These are phyloP conservation scores for Dascillus cervinus DNA, from an alignment of 2,888 invertebrate genomes.

Conservation along the genomic window DNA sequence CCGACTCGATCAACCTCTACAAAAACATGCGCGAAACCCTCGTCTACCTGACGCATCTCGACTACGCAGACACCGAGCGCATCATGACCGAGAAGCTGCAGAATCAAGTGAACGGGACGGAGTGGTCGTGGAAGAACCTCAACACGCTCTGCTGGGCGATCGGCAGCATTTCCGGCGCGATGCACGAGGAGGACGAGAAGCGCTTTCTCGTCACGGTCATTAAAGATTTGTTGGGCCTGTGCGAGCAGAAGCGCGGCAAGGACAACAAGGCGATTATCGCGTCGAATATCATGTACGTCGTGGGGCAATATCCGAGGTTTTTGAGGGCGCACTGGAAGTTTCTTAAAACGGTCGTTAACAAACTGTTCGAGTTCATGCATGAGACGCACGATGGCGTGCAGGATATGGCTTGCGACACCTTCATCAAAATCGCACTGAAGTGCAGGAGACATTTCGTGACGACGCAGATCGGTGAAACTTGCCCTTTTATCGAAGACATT, in stretches of 20 bases:
- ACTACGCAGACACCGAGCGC: constrained; percentile 93
- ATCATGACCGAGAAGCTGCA: constrained; percentile 99
- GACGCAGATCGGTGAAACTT: constrained; percentile 89
- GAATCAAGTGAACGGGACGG: constrained; percentile 95
- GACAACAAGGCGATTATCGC: constrained; percentile 99
- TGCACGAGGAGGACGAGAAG: constrained; percentile 99
- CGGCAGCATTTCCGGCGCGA: constrained; percentile 91
- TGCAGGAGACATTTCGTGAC: constrained; percentile 97
- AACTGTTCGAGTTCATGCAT: constrained; percentile 99
- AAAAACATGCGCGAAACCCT: constrained; percentile 98
- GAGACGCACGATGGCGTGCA: constrained; percentile 99
- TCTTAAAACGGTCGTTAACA: constrained; percentile 98
- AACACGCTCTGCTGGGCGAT: constrained; percentile 99
- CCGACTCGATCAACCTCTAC: constrained; percentile 97
- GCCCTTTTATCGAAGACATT: constrained; percentile 99
- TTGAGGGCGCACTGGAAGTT: constrained; percentile 99
- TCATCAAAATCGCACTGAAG: constrained; percentile 98
- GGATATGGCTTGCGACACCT: constrained; percentile 99
- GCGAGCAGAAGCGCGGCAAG: constrained; percentile 97
- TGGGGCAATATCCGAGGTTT: constrained; percentile 98
- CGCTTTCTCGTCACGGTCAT: constrained; percentile 98
- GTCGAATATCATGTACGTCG: constrained; percentile 99
- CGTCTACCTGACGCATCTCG: constrained; percentile 97
- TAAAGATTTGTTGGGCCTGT: constrained; percentile 91
- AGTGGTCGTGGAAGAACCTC: constrained; percentile 99